A percentile compares a stretch with the other conserved stretches of the same genome.
phyloP scores from a whole-genome alignment of 2,797 vertebrate genomes.

The Macropus fuliginosus region DNA sequence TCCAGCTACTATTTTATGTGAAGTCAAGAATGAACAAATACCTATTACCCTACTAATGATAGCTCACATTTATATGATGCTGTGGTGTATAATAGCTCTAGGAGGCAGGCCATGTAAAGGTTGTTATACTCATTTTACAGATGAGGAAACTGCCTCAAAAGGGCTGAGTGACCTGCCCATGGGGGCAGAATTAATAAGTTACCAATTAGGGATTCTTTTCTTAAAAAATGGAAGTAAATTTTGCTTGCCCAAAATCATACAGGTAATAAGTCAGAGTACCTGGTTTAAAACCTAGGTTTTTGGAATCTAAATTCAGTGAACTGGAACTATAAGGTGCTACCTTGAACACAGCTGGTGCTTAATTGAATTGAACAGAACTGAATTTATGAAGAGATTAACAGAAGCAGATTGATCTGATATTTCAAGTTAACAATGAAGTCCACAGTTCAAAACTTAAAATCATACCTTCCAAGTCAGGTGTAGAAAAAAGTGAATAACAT shows the following conservation, averaged over 20 bases:
- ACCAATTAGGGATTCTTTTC: not conserved
- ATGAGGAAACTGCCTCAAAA: not conserved
- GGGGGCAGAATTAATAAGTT: not conserved
- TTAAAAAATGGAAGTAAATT: not conserved
- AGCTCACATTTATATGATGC: not conserved
- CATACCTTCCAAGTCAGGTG: not conserved
- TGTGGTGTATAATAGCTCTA: not conserved
- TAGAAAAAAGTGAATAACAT: not conserved
- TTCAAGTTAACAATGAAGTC: not conserved
- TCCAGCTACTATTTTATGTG: not conserved
- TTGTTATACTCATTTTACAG: not conserved
- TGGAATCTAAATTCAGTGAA: not conserved
- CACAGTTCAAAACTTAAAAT: not conserved
- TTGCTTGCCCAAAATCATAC: not conserved
- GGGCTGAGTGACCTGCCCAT: not conserved
- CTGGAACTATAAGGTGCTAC: not conserved
- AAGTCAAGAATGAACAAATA: not conserved
- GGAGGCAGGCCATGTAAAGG: not conserved
- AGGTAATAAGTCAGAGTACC: not conserved
- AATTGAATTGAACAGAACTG: not conserved
- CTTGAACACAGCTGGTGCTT: not conserved
- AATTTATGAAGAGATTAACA: not conserved
- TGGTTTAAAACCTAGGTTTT: not conserved
- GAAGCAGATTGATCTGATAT: not conserved
- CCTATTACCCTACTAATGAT: not conserved